Conservation (phyloP, 2,797 vertebrate genomes). For the Gouania willdenowi region DNA sequence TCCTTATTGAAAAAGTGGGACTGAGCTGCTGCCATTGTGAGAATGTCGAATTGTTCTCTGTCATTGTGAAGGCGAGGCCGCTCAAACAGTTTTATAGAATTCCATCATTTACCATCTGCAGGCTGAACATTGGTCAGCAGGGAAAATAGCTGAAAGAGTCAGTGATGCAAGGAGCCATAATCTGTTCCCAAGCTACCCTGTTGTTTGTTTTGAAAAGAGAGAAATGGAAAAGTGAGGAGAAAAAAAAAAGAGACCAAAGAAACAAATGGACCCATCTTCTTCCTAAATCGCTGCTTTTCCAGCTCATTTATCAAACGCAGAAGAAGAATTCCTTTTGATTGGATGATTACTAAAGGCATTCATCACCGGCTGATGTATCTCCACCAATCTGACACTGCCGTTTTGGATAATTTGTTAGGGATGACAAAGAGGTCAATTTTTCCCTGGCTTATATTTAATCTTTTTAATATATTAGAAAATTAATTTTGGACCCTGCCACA, state of each 20-base stretch:
- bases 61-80: conserved; percentile 42
- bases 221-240: conserved; percentile 42
- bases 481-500: conserved; percentile 92
- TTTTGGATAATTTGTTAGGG: conserved; percentile 95
- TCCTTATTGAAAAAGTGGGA: too few species aligned
- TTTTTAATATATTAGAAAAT: conserved; percentile 97
- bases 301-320: conserved; percentile 79
- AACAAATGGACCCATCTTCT: conserved; percentile 79
- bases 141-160: conserved; percentile 70
- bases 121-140: conserved; percentile 71
- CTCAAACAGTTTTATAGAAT: conserved; percentile 59
- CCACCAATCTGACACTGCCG: conserved; percentile 87
- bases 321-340: conserved; percentile 87
- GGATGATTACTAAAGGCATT: conserved; percentile 87
- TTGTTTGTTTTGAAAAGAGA: conserved; percentile 74
- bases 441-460: conserved; percentile 88
- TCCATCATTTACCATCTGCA: conserved; percentile 71
- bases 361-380: conserved; percentile 84
- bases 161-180: conserved; percentile 76
- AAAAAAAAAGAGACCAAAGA: conserved; percentile 55
- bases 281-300: conserved; percentile 74
- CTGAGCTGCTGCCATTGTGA: too few species aligned
- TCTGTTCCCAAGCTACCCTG: conserved; percentile 66
- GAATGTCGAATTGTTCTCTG: conserved; percentile 13
- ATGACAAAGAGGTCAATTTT: conserved; percentile 89